Evolutionary conservation across 2,113 vertebrate species (phyloP).

Genomic region (Eptesicus fuscus): DNA sequence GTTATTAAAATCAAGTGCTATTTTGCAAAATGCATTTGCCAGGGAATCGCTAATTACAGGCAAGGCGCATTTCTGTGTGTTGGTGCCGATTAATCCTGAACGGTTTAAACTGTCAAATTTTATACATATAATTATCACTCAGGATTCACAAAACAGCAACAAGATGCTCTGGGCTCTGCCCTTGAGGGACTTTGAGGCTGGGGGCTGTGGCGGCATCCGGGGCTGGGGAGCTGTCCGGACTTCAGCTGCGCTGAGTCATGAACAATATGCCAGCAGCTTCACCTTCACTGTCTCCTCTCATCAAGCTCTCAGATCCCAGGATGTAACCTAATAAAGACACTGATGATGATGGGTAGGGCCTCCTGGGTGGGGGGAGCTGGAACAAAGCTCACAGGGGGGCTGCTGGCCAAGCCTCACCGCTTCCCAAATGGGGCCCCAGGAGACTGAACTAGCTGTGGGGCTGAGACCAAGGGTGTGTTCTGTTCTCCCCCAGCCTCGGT

Average conservation of each 20-base stretch:
- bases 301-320: not conserved
- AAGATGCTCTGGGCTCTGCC: conserved; percentile 60
- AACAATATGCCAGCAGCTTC: not conserved
- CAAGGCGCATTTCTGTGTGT: conserved; percentile 60
- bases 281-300: not conserved
- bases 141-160: conserved; percentile 70
- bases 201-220: not conserved
- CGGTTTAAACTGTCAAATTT: conserved; percentile 70
- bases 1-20: conserved; percentile 80
- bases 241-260: not conserved
- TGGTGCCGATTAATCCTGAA: conserved; percentile 74
- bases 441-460: not conserved
- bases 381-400: not conserved
- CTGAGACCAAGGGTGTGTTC: not conserved
- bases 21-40: conserved; percentile 74
- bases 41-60: conserved; percentile 76
- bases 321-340: not conserved
- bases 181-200: not conserved
- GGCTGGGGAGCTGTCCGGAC: not conserved
- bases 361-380: not conserved
- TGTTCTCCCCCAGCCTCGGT: not conserved
- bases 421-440: not conserved
- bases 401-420: not conserved
- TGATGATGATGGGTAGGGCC: not conserved
- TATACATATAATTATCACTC: conserved; percentile 77